phyloP scores from a whole-genome alignment of 2,797 vertebrate species.

The Schizopygopsis malacanthus region DNA sequence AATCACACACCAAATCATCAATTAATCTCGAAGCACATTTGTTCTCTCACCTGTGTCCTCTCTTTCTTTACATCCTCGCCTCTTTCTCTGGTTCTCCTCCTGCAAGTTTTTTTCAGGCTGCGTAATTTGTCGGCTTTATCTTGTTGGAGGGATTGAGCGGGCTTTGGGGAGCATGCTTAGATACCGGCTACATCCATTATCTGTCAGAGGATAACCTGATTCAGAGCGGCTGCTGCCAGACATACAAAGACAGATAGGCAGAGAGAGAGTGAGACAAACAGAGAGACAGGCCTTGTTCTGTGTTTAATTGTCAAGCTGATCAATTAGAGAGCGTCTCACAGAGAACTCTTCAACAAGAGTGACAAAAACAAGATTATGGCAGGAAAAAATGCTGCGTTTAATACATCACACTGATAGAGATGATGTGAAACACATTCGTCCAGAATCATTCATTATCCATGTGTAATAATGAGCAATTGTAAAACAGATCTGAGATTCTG shows the following conservation, averaged over 20 bases:
- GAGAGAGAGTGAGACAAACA: background rate
- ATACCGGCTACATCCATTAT: constrained; percentile 71
- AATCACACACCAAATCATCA: constrained; percentile 62
- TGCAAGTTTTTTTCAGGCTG: constrained; percentile 42
- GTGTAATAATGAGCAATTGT: background rate
- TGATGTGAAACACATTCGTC: background rate
- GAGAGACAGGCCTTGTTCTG: constrained; percentile 32
- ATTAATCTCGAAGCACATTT: constrained; percentile 61
- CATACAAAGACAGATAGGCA: constrained; percentile 21
- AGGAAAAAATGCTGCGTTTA: background rate
- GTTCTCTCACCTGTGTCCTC: constrained; percentile 30
- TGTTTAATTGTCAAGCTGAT: constrained; percentile 46
- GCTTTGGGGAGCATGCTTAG: constrained; percentile 69
- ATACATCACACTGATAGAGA: background rate
- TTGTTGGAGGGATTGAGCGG: constrained; percentile 59
- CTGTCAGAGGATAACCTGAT: constrained; percentile 68
- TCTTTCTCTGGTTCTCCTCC: background rate
- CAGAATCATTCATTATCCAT: background rate
- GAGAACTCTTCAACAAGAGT: background rate
- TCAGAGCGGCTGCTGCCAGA: constrained; percentile 53
- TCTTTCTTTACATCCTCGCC: constrained; percentile 38
- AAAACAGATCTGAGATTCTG: background rate
- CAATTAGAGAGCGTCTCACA: constrained; percentile 35
- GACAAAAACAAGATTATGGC: constrained; percentile 17
- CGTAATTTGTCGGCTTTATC: constrained; percentile 70